phyloP scores from a whole-genome alignment of 1,140 invertebrate genomes.

The Drosophila pseudoananassae region DNA sequence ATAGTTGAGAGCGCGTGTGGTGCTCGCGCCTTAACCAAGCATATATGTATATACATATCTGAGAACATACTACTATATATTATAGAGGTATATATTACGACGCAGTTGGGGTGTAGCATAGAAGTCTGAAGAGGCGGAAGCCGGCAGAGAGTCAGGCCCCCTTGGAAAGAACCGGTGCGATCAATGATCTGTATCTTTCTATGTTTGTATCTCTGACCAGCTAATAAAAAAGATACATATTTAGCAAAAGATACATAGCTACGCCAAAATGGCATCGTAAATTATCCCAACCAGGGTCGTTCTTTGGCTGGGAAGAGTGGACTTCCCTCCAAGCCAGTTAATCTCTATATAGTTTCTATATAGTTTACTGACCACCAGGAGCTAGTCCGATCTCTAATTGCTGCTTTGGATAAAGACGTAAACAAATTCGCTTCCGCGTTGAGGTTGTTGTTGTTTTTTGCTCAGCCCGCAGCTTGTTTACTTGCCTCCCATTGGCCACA shows the following conservation, averaged over 20 bases:
- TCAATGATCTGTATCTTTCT: slow-evolving; percentile 22
- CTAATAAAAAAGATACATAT: slow-evolving; percentile 1
- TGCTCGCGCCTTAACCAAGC: slow-evolving; percentile 37
- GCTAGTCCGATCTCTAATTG: slow-evolving; percentile 28
- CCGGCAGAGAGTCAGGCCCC: slow-evolving; percentile 36
- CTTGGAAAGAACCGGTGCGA: slow-evolving; percentile 34
- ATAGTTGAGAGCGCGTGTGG: slow-evolving; percentile 65
- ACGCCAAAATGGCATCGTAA: slow-evolving; percentile 24
- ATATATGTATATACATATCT: not conserved
- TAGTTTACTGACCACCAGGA: not conserved
- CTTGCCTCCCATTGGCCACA: slow-evolving; percentile 55
- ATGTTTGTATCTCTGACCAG: not conserved
- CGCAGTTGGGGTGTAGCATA: slow-evolving; percentile 38
- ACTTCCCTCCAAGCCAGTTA: not conserved
- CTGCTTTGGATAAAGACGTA: slow-evolving; percentile 31
- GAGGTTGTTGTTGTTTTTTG: slow-evolving; percentile 40
- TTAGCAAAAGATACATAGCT: not conserved
- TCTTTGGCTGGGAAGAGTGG: slow-evolving; percentile 9
- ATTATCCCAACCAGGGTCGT: slow-evolving; percentile 30
- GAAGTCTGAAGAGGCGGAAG: slow-evolving; percentile 22
- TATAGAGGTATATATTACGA: slow-evolving; percentile 18
- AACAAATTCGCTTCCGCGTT: slow-evolving; percentile 49
- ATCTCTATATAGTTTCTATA: not conserved
- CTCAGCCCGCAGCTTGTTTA: slow-evolving; percentile 45
- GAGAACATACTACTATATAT: slow-evolving; percentile 11